Base-by-base conservation (phyloP, 2,797 vertebrate genomes). In the Poeciliopsis turneri region DNA sequence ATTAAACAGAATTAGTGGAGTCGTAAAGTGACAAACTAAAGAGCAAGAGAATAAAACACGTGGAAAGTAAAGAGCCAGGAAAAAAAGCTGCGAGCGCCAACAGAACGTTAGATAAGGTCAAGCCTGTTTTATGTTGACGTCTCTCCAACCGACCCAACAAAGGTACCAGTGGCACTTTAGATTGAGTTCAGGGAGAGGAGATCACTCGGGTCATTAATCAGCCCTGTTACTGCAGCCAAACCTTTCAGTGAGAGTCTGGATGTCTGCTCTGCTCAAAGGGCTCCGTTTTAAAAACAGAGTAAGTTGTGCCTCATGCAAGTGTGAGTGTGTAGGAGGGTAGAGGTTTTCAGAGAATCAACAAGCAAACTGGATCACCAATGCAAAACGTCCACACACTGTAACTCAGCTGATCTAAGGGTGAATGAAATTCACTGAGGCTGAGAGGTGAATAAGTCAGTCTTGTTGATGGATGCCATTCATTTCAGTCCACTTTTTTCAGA, bases 121-220 rank as follows among this genome's bases (percentile, higher is more conserved):
- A 76, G 81, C 61, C 80, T 90, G 86, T 86, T 94, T 94, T 92
- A 93, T 90, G 82, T 83, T 0, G 79, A 80, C 80, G 45, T 51
- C 85, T 80, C 74, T 49, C 72, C 1, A 43, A 86, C 86, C 43
- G 57, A 76, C 84, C 78, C 66, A 61, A 82, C 84, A 90, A 87
- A 87, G 73, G 76, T 73, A 91, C 82, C 51, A 85, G 83, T 78
- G 84, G 73, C 73, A 23, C 78, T 86, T 82, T 84, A 78, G 87
- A 81, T 81, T 76, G 30, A 28, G 66, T 75, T 84, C 80, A 83
- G 85, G 79, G 77, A 87, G 73, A 84, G 78, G 87, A 89, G 78
- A 91, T 84, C 87, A 87, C 72, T 33, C 25, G 39, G n/a, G 25
- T 78, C 78, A 85, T 89, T 76, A 86, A 87, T 87, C 84, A 57